Percentiles rank a stretch among this genome's conserved stretches.
phyloP scores from a whole-genome alignment of 2,113 vertebrate genomes.

The Ochotona princeps region DNA sequence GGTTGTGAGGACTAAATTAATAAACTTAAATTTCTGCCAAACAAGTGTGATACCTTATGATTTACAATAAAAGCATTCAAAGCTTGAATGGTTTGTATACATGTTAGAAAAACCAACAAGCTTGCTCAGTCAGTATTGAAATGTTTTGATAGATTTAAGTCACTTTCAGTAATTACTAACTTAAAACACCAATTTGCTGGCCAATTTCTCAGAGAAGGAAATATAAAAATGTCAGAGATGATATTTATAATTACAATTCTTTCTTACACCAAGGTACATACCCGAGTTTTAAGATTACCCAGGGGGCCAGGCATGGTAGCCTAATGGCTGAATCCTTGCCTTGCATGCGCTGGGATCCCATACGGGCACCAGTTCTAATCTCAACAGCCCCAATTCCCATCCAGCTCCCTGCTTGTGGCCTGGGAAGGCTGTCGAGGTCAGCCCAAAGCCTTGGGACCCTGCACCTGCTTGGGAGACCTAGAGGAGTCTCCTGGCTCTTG shows the following conservation, averaged over 20 bases:
- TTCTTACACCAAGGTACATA: not conserved
- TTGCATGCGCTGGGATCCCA: no score
- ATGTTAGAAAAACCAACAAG: not conserved
- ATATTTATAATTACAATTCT: conserved; percentile 29
- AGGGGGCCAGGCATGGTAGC: not conserved
- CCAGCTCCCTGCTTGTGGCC: no score
- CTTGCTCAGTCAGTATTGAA: not conserved
- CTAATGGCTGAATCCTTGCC: no score
- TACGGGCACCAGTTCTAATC: no score
- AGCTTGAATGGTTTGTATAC: not conserved
- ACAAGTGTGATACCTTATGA: conserved; percentile 3
- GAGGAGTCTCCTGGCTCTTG: no score
- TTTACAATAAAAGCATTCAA: conserved; percentile 28
- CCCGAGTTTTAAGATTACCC: not conserved
- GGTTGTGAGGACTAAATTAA: not conserved
- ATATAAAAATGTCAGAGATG: not conserved
- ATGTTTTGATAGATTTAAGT: conserved; percentile 25
- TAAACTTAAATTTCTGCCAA: conserved; percentile 11
- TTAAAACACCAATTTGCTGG: conserved; percentile 14
- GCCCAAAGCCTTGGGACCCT: no score
- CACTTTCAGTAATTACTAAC: conserved; percentile 9
- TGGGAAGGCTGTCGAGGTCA: no score
- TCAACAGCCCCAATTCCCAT: no score
- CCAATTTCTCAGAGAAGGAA: conserved; percentile 11
- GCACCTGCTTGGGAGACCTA: no score